Evolutionary conservation across 2,888 invertebrate species (phyloP).

Genomic region (Sinelater perroti): DNA sequence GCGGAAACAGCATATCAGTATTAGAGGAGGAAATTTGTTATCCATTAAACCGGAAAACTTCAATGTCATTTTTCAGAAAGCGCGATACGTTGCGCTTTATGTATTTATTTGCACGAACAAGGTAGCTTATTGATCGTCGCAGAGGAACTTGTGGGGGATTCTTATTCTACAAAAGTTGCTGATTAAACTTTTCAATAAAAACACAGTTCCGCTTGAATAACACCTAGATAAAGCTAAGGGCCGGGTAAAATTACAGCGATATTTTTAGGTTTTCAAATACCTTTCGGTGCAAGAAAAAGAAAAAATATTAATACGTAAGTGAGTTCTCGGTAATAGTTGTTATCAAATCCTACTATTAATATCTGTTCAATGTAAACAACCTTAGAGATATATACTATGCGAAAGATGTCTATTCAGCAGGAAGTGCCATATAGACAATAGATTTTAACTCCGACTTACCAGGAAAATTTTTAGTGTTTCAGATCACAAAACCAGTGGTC

Average conservation of each 20-base stretch:
- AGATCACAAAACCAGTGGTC: too few species aligned
- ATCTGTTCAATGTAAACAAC: too few species aligned
- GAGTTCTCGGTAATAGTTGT: too few species aligned
- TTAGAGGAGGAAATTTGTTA: constrained; percentile 12
- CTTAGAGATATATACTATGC: too few species aligned
- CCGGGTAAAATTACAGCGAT: not conserved
- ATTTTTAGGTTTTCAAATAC: too few species aligned
- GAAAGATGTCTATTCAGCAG: too few species aligned
- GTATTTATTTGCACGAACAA: constrained; percentile 15
- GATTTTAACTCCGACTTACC: too few species aligned
- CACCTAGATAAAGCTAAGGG: not conserved
- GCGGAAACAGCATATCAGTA: constrained; percentile 17
- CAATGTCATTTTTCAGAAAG: constrained; percentile 14
- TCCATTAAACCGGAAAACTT: constrained; percentile 8
- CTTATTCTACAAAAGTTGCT: not conserved
- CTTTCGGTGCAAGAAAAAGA: too few species aligned
- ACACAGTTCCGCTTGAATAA: not conserved
- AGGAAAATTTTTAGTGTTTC: too few species aligned
- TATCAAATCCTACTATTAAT: too few species aligned
- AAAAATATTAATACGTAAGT: too few species aligned
- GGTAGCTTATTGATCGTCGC: constrained; percentile 7
- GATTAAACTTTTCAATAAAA: constrained; percentile 1
- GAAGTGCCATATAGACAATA: too few species aligned
- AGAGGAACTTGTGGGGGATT: constrained; percentile 6
- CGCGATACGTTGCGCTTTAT: constrained; percentile 9